phyloP scores from a whole-genome alignment of 2,797 vertebrate species.

The Peromyscus melanophrys region DNA sequence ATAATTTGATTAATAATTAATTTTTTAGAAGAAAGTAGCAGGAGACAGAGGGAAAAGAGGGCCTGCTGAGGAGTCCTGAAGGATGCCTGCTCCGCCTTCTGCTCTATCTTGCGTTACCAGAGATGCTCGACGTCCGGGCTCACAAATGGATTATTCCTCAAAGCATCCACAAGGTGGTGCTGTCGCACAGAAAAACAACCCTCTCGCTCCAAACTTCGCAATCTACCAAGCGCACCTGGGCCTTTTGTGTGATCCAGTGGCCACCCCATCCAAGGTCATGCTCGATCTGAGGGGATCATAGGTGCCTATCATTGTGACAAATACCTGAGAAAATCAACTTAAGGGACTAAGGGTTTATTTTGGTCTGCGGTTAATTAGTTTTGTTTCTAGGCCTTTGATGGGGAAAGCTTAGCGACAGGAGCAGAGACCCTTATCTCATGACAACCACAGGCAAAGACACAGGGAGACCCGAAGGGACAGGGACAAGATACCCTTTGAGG shows the following conservation, averaged over 20 bases:
- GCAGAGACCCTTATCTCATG: neutral
- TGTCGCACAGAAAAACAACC: neutral
- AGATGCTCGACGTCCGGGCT: neutral
- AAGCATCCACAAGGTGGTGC: neutral
- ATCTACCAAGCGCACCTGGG: neutral
- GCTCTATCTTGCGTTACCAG: too few relatives aligned
- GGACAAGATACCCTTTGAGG: neutral
- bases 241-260: too few relatives aligned
- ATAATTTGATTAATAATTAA: neutral
- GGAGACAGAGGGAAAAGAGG: neutral
- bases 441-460: neutral
- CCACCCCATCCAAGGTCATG: neutral
- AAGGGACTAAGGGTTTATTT: neutral
- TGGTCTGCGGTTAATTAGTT: neutral
- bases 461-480: neutral
- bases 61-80: too few relatives aligned
- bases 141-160: neutral
- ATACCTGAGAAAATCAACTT: neutral
- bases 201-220: rapidly evolving
- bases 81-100: neutral
- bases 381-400: neutral
- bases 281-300: neutral
- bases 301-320: neutral
- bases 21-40: neutral
- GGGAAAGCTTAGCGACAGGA: too few relatives aligned